Conservation (phyloP, 2,888 invertebrate genomes). For the Celastrina argiolus region DNA sequence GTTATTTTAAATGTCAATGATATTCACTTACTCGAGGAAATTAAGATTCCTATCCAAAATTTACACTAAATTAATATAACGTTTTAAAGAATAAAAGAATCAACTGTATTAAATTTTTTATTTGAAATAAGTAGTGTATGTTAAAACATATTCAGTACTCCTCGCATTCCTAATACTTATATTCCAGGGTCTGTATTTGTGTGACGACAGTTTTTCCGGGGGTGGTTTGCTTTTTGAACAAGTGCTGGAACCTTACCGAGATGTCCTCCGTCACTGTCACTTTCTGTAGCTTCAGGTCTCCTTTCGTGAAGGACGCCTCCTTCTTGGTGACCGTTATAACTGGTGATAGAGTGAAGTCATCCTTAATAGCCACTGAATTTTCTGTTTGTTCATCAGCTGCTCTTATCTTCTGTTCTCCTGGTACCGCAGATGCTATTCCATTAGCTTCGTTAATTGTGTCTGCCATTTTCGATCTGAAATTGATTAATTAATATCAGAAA, state of each 20-base stretch:
- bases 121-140: neutral
- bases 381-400: constrained; percentile 29
- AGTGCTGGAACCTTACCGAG: constrained; percentile 58
- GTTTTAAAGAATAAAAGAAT: neutral
- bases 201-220: constrained; percentile 58
- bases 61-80: no score
- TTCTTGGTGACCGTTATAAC: constrained; percentile 57
- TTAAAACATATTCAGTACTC: neutral
- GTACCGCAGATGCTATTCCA: constrained; percentile 53
- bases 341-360: constrained; percentile 42
- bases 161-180: constrained; percentile 44
- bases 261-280: constrained; percentile 59
- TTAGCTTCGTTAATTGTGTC: constrained; percentile 41
- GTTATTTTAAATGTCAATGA: neutral
- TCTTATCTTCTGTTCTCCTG: constrained; percentile 48
- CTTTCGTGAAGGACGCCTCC: constrained; percentile 54
- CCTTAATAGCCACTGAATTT: constrained; percentile 28
- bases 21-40: no score
- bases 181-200: constrained; percentile 55
- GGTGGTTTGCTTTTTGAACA: constrained; percentile 55
- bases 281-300: constrained; percentile 56
- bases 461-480: constrained; percentile 48
- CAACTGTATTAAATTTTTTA: neutral
- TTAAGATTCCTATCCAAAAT: no score
- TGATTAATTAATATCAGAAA: neutral